phyloP scores from a whole-genome alignment of 1,140 invertebrate genomes.

The Drosophila baimaii region DNA sequence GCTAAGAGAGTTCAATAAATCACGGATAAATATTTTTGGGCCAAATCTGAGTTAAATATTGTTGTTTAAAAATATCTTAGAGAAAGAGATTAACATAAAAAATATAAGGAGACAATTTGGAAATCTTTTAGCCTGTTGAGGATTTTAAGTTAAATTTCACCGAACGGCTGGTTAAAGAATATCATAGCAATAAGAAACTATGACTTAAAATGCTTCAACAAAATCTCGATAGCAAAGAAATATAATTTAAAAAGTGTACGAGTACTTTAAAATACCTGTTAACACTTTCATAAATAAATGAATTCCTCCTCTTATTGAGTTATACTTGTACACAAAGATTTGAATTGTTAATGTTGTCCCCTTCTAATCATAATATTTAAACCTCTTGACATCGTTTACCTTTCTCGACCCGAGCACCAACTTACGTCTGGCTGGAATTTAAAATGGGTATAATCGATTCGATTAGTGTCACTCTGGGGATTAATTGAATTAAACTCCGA shows the following conservation, averaged over 20 bases:
- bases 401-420: constrained; percentile 25
- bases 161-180: too few species aligned
- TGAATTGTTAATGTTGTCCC: constrained; percentile 1
- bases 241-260: neutral
- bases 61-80: neutral
- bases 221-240: neutral
- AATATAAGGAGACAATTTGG: neutral
- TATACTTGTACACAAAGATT: neutral
- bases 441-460: constrained; percentile 48
- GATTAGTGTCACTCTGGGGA: constrained; percentile 45
- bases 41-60: constrained; percentile 9
- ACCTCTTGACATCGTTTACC: constrained; percentile 30
- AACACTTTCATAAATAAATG: neutral
- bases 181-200: neutral
- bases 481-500: constrained; percentile 64
- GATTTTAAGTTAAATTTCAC: neutral
- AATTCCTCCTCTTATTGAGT: neutral
- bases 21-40: constrained; percentile 38
- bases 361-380: constrained; percentile 40
- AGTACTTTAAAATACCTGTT: neutral
- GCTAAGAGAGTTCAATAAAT: constrained; percentile 41
- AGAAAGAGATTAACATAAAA: neutral
- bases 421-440: constrained; percentile 14
- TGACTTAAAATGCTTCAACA: too few species aligned
- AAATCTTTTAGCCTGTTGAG: neutral